phyloP scores from a whole-genome alignment of 2,797 vertebrate species.

The Enteromius trimaculatus region DNA sequence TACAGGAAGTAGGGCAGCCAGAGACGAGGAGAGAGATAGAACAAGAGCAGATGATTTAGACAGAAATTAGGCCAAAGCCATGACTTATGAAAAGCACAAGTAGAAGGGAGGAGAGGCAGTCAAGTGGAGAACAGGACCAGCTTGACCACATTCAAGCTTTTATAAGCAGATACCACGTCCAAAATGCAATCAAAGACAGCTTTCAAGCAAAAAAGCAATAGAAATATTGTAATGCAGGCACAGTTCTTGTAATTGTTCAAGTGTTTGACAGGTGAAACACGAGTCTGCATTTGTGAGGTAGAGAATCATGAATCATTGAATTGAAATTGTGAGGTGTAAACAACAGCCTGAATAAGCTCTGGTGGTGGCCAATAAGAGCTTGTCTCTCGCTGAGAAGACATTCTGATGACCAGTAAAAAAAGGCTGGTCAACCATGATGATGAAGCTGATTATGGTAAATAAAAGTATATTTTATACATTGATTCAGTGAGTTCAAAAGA shows the following conservation, averaged over 20 bases:
- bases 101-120: constrained; percentile 20
- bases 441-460: background rate
- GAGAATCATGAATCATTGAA: background rate
- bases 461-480: background rate
- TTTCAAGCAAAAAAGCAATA: background rate
- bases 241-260: background rate
- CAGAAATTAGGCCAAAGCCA: constrained; percentile 28
- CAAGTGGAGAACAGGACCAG: constrained; percentile 35
- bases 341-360: background rate
- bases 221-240: background rate
- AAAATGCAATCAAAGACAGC: background rate
- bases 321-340: background rate
- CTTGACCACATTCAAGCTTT: background rate
- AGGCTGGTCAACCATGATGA: background rate
- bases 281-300: background rate
- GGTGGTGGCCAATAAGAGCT: background rate
- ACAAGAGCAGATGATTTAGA: background rate
- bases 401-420: background rate
- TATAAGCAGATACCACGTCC: background rate
- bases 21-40: background rate
- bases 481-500: background rate
- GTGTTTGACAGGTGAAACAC: background rate
- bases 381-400: background rate
- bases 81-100: constrained; percentile 54
- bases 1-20: background rate